Evolutionary conservation across 92 coral and sea anemone genomes (phyloP), one percentile per base, ranked within the genome.

Genomic region (Galaxea fascicularis): DNA sequence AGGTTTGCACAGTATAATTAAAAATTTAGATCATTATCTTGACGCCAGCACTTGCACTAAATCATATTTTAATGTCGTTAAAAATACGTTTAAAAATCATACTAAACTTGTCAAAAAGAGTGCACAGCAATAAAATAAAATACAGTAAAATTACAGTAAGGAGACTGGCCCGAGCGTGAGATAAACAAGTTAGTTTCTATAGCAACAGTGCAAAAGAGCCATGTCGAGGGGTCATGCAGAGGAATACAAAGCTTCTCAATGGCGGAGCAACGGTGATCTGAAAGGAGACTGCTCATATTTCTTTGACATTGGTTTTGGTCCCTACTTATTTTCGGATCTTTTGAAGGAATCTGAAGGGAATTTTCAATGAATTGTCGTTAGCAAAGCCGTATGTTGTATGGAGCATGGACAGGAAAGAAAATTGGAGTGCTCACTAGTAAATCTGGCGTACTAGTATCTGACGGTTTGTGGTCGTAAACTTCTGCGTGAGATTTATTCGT

Each of bases 151-250:
- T n/a, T n/a, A 4, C 20, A n/a, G n/a, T 22, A 25, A 44, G 46
- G 63, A 67, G 93, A 76, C 95, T 94, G 95, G 88, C 71, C 57
- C 88, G 71, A 91, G 87, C 41, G 46, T n/a, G 71, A 52, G 68
- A 89, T 77, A 93, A 91, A 91, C 93, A 94, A 79, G 65, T 73
- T 67, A 16, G 90, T 94, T 76, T 92, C 84, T 90, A 91, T 91
- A 53, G 93, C 84, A 86, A 91, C 90, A 85, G 46, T 90, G 80
- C 65, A 69, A 90, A 92, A 85, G 91, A 85, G 93, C 86, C 88
- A 78, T 84, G 89, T 91, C 24, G 70, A 35, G 59, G 91, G 87
- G 95, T 86, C 88, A 85, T 86, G 94, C 80, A 58, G 76, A 68
- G 76, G 65, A 68, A 78, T 41, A 27, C 24, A n/a, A 76, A 15